Percentiles rank a stretch among this genome's conserved stretches.
Evolutionary conservation across 1,140 invertebrate species (phyloP).

Genomic region (Cydia pomonella): DNA sequence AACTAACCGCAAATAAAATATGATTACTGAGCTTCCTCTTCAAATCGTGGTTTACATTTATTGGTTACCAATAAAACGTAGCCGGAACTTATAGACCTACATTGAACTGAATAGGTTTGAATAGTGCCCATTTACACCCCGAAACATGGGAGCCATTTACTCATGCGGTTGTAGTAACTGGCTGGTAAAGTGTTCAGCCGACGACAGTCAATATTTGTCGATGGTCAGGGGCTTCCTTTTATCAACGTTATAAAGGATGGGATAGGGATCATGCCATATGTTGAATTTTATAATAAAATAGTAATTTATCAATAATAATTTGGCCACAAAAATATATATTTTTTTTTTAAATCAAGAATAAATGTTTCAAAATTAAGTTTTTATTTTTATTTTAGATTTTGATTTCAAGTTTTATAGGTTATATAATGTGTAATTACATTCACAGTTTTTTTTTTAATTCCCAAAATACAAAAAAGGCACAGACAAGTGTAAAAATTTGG

Average conservation of each 20-base stretch:
- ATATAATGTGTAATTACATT: too few relatives aligned
- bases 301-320: too few relatives aligned
- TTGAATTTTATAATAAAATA: background rate
- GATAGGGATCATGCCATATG: background rate
- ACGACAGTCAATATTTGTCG: background rate
- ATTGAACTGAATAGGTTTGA: conserved; percentile 13
- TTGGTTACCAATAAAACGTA: background rate
- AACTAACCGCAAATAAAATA: background rate
- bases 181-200: conserved; percentile 12
- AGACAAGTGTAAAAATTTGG: too few relatives aligned
- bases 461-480: too few relatives aligned
- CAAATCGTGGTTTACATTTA: background rate
- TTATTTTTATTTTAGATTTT: too few relatives aligned
- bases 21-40: background rate
- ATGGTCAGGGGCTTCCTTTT: conserved; percentile 1
- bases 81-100: background rate
- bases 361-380: too few relatives aligned
- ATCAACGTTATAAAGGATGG: background rate
- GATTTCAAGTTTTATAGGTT: too few relatives aligned
- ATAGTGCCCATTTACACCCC: conserved; percentile 23
- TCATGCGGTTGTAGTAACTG: conserved; percentile 13
- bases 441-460: too few relatives aligned
- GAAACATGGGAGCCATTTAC: conserved; percentile 18
- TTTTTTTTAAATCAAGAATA: too few relatives aligned
- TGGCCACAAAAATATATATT: too few relatives aligned